phyloP scores from a whole-genome alignment of 2,888 invertebrate genomes.

The Calameuta idolon region DNA sequence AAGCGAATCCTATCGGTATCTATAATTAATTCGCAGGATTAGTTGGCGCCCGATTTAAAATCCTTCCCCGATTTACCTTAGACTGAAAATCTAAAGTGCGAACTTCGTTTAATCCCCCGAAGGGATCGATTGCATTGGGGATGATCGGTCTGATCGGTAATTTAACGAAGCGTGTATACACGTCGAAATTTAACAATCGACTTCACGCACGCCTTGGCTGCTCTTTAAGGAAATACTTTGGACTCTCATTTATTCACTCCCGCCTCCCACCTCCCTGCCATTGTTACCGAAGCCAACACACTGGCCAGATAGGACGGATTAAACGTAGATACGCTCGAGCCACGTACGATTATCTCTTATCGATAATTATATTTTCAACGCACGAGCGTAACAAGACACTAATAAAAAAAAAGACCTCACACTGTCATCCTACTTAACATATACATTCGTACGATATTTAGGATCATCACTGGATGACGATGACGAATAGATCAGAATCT shows the following conservation, averaged over 20 bases:
- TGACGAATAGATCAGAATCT: neutral
- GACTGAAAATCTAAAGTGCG: neutral
- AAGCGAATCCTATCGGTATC: neutral
- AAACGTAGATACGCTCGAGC: neutral
- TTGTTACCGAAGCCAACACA: neutral
- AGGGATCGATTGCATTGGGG: neutral
- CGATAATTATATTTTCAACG: conserved; percentile 3
- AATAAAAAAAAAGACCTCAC: neutral
- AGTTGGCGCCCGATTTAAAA: neutral
- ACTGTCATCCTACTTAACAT: neutral
- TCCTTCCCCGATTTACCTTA: neutral
- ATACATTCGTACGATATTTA: neutral
- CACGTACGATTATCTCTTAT: conserved; percentile 6
- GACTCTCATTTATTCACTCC: neutral
- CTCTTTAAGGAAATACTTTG: neutral
- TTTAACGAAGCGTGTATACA: neutral
- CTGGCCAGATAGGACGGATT: neutral
- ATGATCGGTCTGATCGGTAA: neutral
- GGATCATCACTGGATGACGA: neutral
- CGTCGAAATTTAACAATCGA: neutral
- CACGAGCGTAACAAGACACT: neutral
- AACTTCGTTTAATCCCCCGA: neutral
- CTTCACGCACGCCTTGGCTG: neutral
- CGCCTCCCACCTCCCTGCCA: neutral
- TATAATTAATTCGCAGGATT: neutral